Evolutionary conservation across 2,113 vertebrate genomes (phyloP).

Genomic region (Hydropotes inermis): DNA sequence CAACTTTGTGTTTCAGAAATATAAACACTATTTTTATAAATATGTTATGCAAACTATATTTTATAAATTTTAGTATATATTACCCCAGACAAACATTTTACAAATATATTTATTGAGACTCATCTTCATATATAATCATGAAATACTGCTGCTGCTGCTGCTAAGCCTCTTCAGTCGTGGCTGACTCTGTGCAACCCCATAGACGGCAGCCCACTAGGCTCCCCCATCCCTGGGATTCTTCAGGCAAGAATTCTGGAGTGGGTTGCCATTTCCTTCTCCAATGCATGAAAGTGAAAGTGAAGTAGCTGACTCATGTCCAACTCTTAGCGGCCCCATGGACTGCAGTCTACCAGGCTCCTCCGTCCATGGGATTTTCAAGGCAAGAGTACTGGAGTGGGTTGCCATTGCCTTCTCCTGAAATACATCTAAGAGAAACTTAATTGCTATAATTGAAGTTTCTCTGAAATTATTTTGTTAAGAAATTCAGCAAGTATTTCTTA

Average conservation of each 20-base stretch:
- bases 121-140: not conserved
- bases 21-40: not conserved
- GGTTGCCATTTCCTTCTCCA: not conserved
- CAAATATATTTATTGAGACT: not conserved
- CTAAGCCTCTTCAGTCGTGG: not conserved
- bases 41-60: not conserved
- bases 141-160: not conserved
- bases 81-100: not conserved
- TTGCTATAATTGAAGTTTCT: not conserved
- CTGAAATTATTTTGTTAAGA: not conserved
- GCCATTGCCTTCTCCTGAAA: not conserved
- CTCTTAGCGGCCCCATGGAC: not conserved
- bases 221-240: not conserved
- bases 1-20: not conserved
- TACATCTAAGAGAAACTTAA: not conserved
- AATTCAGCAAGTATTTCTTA: not conserved
- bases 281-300: not conserved
- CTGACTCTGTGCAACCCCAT: fast-evolving
- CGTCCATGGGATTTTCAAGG: not conserved
- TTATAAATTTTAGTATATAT: not conserved
- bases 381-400: not conserved
- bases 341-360: not conserved
- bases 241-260: not conserved
- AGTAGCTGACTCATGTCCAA: fast-evolving
- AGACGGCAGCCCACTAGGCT: not conserved